Evolutionary conservation across 2,113 vertebrate species (phyloP).

Genomic region (Semicossyphus pulcher): DNA sequence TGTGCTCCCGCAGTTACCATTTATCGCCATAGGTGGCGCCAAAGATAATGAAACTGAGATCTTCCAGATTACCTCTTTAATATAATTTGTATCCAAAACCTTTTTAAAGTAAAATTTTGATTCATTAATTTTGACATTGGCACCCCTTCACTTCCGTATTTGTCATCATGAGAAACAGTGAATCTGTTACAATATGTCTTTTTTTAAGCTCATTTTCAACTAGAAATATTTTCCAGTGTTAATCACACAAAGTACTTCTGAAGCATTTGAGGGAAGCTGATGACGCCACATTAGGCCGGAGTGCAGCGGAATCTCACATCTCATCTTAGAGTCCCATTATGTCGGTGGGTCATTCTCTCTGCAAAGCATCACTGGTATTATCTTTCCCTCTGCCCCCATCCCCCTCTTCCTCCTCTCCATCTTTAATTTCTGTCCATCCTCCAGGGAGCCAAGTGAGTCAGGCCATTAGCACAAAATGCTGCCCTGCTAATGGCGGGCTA

Average conservation of each 20-base stretch:
- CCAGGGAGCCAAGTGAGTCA: conserved; percentile 67
- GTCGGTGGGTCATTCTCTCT: conserved; percentile 18
- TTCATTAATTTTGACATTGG: neutral
- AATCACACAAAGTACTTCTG: neutral
- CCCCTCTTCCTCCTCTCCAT: conserved; percentile 32
- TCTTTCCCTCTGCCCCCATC: conserved; percentile 42
- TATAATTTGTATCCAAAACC: too few relatives aligned
- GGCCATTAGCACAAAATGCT: conserved; percentile 69
- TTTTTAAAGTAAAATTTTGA: too few relatives aligned
- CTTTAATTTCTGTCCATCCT: conserved; percentile 71
- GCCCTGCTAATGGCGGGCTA: conserved; percentile 60
- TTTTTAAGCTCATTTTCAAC: neutral
- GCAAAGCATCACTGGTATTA: conserved; percentile 57
- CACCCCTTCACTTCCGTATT: neutral
- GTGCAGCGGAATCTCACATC: conserved; percentile 34
- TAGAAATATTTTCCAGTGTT: neutral
- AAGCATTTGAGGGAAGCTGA: neutral
- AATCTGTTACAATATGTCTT: too few relatives aligned
- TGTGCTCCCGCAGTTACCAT: too few relatives aligned
- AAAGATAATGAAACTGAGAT: too few relatives aligned
- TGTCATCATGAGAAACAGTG: neutral
- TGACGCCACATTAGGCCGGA: conserved; percentile 30
- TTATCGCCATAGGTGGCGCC: too few relatives aligned
- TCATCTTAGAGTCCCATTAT: conserved; percentile 43
- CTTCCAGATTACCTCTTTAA: too few relatives aligned